Base-by-base conservation (phyloP, 30 jellyfish, hydroid and myxozoan species). In the Cassiopea andromeda region DNA sequence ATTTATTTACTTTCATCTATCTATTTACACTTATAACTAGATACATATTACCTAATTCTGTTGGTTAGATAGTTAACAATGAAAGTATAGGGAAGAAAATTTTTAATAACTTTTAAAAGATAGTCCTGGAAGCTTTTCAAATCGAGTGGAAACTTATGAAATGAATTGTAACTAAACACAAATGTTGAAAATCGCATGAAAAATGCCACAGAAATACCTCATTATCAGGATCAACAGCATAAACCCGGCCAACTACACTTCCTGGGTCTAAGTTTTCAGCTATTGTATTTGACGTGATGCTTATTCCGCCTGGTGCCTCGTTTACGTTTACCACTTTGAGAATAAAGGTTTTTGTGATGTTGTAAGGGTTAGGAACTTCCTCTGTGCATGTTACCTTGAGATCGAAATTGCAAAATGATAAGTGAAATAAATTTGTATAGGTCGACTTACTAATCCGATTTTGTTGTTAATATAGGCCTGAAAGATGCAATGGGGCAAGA, bases 181-280 rank as follows among this genome's bases (percentile, higher is more conserved):
- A n/a, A n/a, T n/a, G n/a, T n/a, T n/a, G n/a, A 57, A 57, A 57
- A 57, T 5, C 68, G 7, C 7, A 57, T 13, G 13, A 5, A 57
- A 5, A 57, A 57, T 57, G 76, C 8, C 10, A 67, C 7, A 18
- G 18, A 49, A 90, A 50, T 59, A 93, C 98, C 97, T 87, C 81
- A 66, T 93, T 93, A 82, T 93, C 98, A 0, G 98, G 98, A 74
- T 93, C 98, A 64, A 48, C 83, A 60, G 91, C 93, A 59, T n/a
- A 58, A 72, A 93, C 67, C 16, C 71, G 61, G 12, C 95, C 97
- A 49, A 93, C 91, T 8, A 89, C 50, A 45, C 73, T 81, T 3
- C 95, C 91, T 47, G 89, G 77, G 18, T 78, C 77, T 44, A 88
- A 90, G 60, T 93, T 87, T 74, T 93, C 98, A 43, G 94, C 90